Conservation (phyloP, 2,888 invertebrate species). For the Agrochola macilenta region DNA sequence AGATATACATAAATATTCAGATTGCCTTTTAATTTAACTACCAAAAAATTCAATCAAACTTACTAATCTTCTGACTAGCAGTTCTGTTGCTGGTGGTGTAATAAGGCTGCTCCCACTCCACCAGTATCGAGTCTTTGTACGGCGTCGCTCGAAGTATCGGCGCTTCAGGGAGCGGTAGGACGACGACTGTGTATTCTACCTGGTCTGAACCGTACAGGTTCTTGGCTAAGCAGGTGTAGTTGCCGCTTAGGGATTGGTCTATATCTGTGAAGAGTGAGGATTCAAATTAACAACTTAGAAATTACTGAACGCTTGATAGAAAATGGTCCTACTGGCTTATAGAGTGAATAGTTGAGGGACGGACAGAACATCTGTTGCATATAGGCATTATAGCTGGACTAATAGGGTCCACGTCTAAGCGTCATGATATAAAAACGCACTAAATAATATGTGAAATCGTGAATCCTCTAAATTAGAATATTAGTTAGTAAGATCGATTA, state of each 20-base stretch:
- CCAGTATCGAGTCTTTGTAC: conserved; percentile 86
- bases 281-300: neutral
- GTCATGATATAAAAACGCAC: neutral
- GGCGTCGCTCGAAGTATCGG: conserved; percentile 91
- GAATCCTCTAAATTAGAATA: neutral
- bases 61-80: conserved; percentile 84
- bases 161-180: conserved; percentile 94
- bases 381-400: neutral
- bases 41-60: conserved; percentile 64
- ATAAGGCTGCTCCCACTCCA: conserved; percentile 93
- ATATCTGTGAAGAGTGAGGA: conserved; percentile 76
- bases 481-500: neutral
- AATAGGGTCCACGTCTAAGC: neutral
- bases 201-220: conserved; percentile 96
- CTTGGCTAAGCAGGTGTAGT: conserved; percentile 95
- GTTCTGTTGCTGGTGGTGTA: conserved; percentile 78
- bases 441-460: neutral
- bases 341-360: neutral
- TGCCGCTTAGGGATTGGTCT: conserved; percentile 92
- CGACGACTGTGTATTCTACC: conserved; percentile 94
- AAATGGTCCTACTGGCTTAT: neutral
- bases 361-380: neutral
- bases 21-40: neutral
- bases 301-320: neutral
- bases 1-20: neutral